Evolutionary conservation across 2,797 vertebrate species (phyloP).

Genomic region (Decapterus maruadsi): DNA sequence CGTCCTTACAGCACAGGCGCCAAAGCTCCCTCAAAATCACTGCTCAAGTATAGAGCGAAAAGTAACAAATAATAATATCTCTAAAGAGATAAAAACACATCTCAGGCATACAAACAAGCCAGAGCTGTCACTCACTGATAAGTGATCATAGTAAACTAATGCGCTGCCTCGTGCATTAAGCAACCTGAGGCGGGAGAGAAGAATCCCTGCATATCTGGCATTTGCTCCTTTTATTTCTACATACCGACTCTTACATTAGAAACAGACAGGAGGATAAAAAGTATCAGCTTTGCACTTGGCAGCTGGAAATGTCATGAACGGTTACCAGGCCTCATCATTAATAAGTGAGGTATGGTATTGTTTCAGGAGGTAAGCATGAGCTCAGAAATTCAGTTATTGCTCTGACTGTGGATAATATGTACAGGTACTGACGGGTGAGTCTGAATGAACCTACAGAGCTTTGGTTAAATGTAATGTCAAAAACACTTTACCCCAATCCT

Average conservation of each 20-base stretch:
- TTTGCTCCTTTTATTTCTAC: slow-evolving; percentile 28
- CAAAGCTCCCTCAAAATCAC: slow-evolving; percentile 83
- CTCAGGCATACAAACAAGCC: slow-evolving; percentile 68
- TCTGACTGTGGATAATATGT: slow-evolving; percentile 13
- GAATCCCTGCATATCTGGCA: slow-evolving; percentile 50
- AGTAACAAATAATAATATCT: slow-evolving; percentile 81
- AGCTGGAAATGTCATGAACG: slow-evolving; percentile 24
- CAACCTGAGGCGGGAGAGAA: slow-evolving; percentile 41
- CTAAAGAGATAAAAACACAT: slow-evolving; percentile 66
- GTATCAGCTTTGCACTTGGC: slow-evolving; percentile 36
- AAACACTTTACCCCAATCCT: slow-evolving; percentile 45
- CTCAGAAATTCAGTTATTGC: slow-evolving; percentile 47
- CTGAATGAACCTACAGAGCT: slow-evolving; percentile 31
- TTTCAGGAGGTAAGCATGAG: slow-evolving; percentile 35
- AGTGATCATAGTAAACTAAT: slow-evolving; percentile 76
- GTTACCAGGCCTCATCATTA: slow-evolving; percentile 36
- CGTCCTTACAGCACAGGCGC: slow-evolving; percentile 87
- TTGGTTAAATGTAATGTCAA: slow-evolving; percentile 36
- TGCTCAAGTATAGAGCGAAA: slow-evolving; percentile 77
- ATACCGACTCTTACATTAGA: slow-evolving; percentile 39
- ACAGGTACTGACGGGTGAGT: slow-evolving; percentile 23
- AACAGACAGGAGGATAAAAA: slow-evolving; percentile 38
- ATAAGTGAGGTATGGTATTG: slow-evolving; percentile 29
- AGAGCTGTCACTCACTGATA: slow-evolving; percentile 79
- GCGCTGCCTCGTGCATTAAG: slow-evolving; percentile 58